Evolutionary conservation across 2,797 vertebrate genomes (phyloP).

Genomic region (Gallinago solitaria): DNA sequence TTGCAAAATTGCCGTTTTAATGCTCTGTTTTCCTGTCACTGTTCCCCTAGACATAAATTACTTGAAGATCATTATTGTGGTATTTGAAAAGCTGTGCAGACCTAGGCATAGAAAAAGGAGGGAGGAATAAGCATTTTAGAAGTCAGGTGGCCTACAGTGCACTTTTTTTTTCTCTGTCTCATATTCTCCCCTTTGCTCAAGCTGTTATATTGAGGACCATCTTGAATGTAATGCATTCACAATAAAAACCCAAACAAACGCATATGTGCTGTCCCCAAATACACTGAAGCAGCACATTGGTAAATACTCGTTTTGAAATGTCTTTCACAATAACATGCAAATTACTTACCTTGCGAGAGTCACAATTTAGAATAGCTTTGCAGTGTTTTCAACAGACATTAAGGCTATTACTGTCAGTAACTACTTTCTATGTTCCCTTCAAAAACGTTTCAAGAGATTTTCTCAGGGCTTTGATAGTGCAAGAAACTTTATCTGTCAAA

Average conservation of each 20-base stretch:
- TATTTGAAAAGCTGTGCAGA: neutral
- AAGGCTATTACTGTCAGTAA: conserved; percentile 47
- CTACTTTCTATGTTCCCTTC: conserved; percentile 33
- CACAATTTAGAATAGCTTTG: conserved; percentile 14
- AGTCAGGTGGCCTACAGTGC: neutral
- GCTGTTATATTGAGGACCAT: neutral
- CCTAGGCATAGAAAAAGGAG: neutral
- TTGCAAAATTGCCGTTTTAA: neutral
- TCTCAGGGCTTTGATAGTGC: conserved; percentile 57
- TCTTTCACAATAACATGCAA: conserved; percentile 24
- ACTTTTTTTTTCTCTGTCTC: neutral
- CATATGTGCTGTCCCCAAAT: neutral
- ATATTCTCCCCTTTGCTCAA: neutral
- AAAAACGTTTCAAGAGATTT: conserved; percentile 43
- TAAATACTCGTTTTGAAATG: conserved; percentile 51
- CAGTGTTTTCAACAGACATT: conserved; percentile 23
- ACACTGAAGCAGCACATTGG: neutral
- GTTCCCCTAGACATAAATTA: neutral
- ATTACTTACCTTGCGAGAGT: conserved; percentile 31
- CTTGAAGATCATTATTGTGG: neutral
- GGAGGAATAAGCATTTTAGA: neutral
- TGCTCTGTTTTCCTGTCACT: neutral
- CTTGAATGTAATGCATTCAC: neutral
- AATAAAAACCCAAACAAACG: neutral
- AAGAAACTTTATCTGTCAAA: conserved; percentile 60